Percentiles rank a stretch among this genome's conserved stretches.
Conservation (phyloP, 2,797 vertebrate genomes). For the Phalanger gymnotis region DNA sequence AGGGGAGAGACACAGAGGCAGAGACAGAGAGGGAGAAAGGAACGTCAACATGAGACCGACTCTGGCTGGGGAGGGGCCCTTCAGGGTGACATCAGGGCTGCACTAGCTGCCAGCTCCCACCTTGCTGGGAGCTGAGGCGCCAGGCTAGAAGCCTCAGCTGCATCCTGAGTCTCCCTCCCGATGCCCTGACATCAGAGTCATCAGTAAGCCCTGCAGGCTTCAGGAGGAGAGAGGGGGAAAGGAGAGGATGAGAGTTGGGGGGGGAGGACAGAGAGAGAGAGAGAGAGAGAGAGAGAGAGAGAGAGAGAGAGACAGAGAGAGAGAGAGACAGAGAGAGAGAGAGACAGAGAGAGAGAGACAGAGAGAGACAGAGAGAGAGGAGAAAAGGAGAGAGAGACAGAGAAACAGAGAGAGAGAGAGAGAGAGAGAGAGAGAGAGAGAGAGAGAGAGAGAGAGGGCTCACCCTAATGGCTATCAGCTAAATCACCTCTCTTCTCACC, state of each 20-base stretch:
- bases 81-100: slow-evolving; percentile 31
- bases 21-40: not conserved
- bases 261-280: too few species aligned
- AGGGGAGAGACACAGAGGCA: not conserved
- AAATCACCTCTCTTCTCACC: not conserved
- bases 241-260: not conserved
- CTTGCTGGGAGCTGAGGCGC: not conserved
- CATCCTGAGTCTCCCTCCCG: not conserved
- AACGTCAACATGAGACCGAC: not conserved
- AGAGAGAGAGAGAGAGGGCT: not conserved
- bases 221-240: not conserved
- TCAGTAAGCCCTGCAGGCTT: not conserved
- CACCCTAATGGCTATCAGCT: not conserved
- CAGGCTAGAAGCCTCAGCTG: not conserved
- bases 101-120: slow-evolving; percentile 5
- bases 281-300: not conserved
- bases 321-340: not conserved
- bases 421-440: not conserved
- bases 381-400: too few species aligned
- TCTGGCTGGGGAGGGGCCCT: not conserved
- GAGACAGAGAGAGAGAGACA: not conserved
- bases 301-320: not conserved
- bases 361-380: too few species aligned
- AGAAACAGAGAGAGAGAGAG: not conserved
- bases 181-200: not conserved